A percentile compares a stretch with the other conserved stretches of the same genome.
Conservation (phyloP, 2,888 invertebrate species). For the Andrena minutula region DNA sequence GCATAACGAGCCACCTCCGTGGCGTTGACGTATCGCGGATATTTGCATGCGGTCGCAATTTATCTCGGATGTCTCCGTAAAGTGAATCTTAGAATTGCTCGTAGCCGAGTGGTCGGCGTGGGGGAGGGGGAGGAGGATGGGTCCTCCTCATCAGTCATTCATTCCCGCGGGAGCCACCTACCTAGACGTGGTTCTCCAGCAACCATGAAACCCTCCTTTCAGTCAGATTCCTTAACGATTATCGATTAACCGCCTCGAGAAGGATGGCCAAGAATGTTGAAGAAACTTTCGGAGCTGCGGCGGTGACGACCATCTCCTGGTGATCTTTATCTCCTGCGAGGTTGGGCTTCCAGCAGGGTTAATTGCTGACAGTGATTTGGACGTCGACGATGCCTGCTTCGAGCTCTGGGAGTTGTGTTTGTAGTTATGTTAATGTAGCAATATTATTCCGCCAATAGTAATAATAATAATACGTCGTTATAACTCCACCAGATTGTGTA, state of each 20-base stretch:
- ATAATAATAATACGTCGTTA: too few relatives aligned
- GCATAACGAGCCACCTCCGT: conserved; percentile 47
- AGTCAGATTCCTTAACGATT: conserved; percentile 59
- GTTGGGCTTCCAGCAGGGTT: conserved; percentile 9
- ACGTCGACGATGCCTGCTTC: conserved; percentile 1
- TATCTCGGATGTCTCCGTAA: conserved; percentile 72
- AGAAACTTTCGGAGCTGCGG: conserved; percentile 19
- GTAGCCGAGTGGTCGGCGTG: conserved; percentile 16
- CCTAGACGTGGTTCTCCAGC: conserved; percentile 39
- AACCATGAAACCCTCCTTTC: conserved; percentile 26
- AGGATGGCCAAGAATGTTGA: conserved; percentile 28
- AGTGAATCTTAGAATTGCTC: conserved; percentile 75
- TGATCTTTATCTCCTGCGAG: conserved; percentile 32
- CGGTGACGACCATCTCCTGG: neutral
- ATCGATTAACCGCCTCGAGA: conserved; percentile 63
- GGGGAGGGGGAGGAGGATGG: conserved; percentile 19
- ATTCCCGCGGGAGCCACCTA: conserved; percentile 68
- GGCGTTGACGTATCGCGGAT: conserved; percentile 71
- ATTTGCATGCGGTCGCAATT: conserved; percentile 77
- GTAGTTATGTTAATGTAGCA: too few relatives aligned
- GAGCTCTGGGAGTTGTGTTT: neutral
- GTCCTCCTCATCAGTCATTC: conserved; percentile 75
- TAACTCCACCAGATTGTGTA: too few relatives aligned
- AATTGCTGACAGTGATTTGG: conserved; percentile 47
- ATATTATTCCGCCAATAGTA: too few relatives aligned